A percentile compares a stretch with the other conserved stretches of the same genome.
Evolutionary conservation across 2,888 invertebrate genomes (phyloP).

Genomic region (Hyles lineata): DNA sequence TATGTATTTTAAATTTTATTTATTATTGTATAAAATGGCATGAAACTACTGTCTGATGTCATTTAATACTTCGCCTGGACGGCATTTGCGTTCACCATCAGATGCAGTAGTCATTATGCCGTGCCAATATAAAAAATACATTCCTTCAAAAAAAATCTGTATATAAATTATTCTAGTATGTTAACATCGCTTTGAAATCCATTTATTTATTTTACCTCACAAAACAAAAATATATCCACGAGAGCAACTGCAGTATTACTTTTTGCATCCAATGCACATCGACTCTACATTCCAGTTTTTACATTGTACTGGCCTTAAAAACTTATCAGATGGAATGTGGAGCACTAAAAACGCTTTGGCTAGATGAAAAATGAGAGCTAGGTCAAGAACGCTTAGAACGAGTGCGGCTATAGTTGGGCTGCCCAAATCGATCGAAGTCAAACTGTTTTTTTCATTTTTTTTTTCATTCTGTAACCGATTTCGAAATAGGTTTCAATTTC

Average conservation of each 20-base stretch:
- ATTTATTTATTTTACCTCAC: too few species aligned
- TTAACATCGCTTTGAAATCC: too few species aligned
- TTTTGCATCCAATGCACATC: not conserved
- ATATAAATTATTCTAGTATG: too few species aligned
- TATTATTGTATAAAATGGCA: too few species aligned
- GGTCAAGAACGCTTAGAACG: conserved; percentile 6
- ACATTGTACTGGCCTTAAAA: not conserved
- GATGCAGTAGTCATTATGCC: too few species aligned
- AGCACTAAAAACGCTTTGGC: conserved; percentile 6
- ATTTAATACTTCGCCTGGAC: too few species aligned
- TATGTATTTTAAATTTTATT: too few species aligned
- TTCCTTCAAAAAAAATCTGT: too few species aligned
- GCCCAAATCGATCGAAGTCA: not conserved
- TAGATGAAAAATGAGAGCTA: conserved; percentile 6
- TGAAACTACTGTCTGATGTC: too few species aligned
- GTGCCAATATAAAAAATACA: too few species aligned
- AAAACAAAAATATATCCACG: not conserved
- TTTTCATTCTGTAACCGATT: not conserved
- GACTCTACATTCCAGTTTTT: not conserved
- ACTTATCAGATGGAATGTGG: not conserved
- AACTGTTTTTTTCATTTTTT: not conserved
- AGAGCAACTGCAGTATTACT: not conserved
- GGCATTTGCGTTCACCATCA: too few species aligned
- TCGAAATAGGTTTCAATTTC: too few species aligned
- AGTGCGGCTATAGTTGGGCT: conserved; percentile 1